Evolutionary conservation across 2,888 invertebrate species (phyloP), one percentile per base, ranked within the genome.

Genomic region (Dynastes grantii): DNA sequence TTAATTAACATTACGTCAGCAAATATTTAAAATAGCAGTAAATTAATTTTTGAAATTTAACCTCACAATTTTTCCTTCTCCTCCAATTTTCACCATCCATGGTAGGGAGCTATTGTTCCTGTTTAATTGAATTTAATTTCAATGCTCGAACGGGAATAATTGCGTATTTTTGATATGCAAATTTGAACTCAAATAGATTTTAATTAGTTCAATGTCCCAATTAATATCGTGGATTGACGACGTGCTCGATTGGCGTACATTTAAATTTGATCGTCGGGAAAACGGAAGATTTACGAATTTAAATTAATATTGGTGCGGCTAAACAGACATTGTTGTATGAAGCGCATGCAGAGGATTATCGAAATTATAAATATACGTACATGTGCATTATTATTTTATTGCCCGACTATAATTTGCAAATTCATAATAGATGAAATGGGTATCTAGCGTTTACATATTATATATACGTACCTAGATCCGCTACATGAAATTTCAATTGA

Each of bases 121-220:
- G 58, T 58, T 71, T 71, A 71, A 71, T 71, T 71, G 58, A 27
- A 71, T 71, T 71, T 32, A 71, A 71, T 71, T 71, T 71, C 71
- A 71, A 71, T 71, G 22, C 58, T 71, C 58, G 9, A 40, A 58
- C 22, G 37, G 6, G 71, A 40, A 71, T 71, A 71, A 71, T 71
- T 71, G 71, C 53, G 58, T 71, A 71, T 71, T 71, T 71, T 71
- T 55, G 32, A 55, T 71, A 58, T 58, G 55, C 71, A 71, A 71
- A 71, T 71, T 71, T n/a, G 13, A 58, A 71, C 40, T 32, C 55
- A 58, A 71, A 71, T 71, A 58, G 55, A 71, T 71, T 71, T 71
- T 71, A 71, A 71, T 71, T 71, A 71, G 71, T 76, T 65, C 55
- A 76, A 55, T 76, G 40, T 49, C 11, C 76, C 76, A 65, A 76